Evolutionary conservation across 2,888 invertebrate genomes (phyloP).

Genomic region (Phymatocera aterrima): DNA sequence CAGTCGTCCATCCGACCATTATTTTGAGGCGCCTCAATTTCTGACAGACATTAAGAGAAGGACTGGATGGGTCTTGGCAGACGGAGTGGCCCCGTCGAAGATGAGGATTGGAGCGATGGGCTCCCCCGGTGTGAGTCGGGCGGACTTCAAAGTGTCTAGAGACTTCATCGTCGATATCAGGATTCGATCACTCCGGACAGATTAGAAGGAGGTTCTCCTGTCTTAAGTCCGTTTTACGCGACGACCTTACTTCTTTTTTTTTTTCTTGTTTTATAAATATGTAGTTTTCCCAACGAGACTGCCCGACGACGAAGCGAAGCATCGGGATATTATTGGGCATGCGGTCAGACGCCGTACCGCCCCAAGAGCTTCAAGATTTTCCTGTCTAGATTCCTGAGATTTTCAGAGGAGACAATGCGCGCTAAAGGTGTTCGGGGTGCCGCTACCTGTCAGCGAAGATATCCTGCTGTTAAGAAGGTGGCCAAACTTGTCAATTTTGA

Average conservation of each 20-base stretch:
- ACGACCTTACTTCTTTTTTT: not conserved
- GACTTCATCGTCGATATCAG: constrained; percentile 73
- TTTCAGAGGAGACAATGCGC: constrained; percentile 10
- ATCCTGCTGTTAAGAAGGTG: constrained; percentile 42
- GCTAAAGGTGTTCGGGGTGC: constrained; percentile 12
- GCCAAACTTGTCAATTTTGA: constrained; percentile 43
- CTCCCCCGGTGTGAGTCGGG: constrained; percentile 69
- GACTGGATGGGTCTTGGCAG: constrained; percentile 62
- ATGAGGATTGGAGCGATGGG: constrained; percentile 64
- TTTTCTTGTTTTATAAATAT: not conserved
- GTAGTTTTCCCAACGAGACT: not conserved
- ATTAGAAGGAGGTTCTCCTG: constrained; percentile 63
- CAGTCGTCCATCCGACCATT: constrained; percentile 26
- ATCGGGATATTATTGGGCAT: not conserved
- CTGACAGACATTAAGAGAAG: constrained; percentile 69
- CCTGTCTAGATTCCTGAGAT: constrained; percentile 1
- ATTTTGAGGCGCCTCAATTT: constrained; percentile 61
- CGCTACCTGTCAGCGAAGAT: constrained; percentile 41
- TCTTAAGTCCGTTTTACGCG: constrained; percentile 44
- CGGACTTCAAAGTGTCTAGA: constrained; percentile 71
- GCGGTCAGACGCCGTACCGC: not conserved
- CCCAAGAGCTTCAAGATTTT: not conserved
- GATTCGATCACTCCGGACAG: constrained; percentile 73
- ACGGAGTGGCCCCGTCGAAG: constrained; percentile 64
- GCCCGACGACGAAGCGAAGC: not conserved